A percentile compares a stretch with the other conserved stretches of the same genome.
Evolutionary conservation across 2,113 vertebrate genomes (phyloP).

Genomic region (Rhabdornis inornatus): DNA sequence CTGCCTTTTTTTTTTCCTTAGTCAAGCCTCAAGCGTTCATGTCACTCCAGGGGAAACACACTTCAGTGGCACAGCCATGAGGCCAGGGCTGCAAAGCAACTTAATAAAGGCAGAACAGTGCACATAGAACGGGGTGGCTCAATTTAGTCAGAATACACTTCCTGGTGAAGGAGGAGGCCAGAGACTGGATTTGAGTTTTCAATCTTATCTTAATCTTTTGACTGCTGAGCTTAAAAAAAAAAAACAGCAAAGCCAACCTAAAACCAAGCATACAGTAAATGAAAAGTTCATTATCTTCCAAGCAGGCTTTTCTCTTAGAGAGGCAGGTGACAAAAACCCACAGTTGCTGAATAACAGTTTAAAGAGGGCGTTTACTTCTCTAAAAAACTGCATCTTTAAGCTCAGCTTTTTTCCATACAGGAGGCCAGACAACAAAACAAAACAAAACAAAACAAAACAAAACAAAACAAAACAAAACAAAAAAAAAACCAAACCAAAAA

Average conservation of each 20-base stretch:
- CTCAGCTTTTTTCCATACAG: background rate
- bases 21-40: constrained; percentile 77
- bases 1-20: constrained; percentile 75
- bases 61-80: constrained; percentile 85
- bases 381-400: constrained; percentile 31
- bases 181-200: constrained; percentile 87
- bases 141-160: constrained; percentile 78
- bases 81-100: constrained; percentile 91
- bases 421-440: background rate
- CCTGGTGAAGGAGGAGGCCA: constrained; percentile 82
- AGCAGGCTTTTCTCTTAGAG: constrained; percentile 51
- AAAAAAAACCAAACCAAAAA: background rate
- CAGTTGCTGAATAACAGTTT: background rate
- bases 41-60: constrained; percentile 84
- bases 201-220: constrained; percentile 48
- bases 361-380: constrained; percentile 4
- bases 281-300: constrained; percentile 7
- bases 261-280: background rate
- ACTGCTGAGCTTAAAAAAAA: constrained; percentile 16
- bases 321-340: constrained; percentile 62
- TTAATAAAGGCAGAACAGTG: constrained; percentile 81
- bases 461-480: background rate
- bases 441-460: background rate
- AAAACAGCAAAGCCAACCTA: background rate
- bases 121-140: constrained; percentile 83